Evolutionary conservation across 2,113 vertebrate species (phyloP).

Genomic region (Lethenteron camtschaticum): DNA sequence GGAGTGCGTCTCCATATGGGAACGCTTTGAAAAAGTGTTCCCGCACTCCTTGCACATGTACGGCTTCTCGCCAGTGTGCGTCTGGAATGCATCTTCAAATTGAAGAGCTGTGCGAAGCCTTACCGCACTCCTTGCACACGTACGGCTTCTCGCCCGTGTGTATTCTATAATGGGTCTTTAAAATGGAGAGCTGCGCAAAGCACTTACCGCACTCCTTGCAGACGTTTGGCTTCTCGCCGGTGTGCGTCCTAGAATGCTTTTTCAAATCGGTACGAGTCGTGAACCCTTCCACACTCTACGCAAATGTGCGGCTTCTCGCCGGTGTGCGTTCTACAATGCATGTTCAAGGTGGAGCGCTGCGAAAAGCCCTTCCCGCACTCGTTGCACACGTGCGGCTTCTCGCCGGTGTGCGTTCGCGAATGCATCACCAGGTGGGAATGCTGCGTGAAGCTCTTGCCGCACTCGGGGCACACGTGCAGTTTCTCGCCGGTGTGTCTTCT

Average conservation of each 20-base stretch:
- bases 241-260: constrained; percentile 5
- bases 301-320: constrained; percentile 2
- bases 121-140: too few species aligned
- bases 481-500: constrained; percentile 19
- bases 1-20: too few species aligned
- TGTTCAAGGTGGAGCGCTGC: not conserved
- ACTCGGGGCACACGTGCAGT: constrained; percentile 17
- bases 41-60: too few species aligned
- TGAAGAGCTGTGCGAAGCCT: too few species aligned
- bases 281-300: constrained; percentile 4
- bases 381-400: not conserved
- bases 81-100: too few species aligned
- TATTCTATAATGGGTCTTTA: too few species aligned
- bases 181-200: too few species aligned
- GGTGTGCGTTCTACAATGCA: not conserved
- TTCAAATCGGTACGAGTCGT: not conserved
- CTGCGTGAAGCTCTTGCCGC: constrained; percentile 18
- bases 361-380: constrained; percentile 2
- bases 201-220: not conserved
- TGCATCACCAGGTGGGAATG: constrained; percentile 19
- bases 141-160: too few species aligned
- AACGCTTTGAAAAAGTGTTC: too few species aligned
- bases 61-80: too few species aligned
- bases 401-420: constrained; percentile 16
- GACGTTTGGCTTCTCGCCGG: not conserved